Evolutionary conservation across 2,888 invertebrate species (phyloP).

Genomic region (Clivina fossor): DNA sequence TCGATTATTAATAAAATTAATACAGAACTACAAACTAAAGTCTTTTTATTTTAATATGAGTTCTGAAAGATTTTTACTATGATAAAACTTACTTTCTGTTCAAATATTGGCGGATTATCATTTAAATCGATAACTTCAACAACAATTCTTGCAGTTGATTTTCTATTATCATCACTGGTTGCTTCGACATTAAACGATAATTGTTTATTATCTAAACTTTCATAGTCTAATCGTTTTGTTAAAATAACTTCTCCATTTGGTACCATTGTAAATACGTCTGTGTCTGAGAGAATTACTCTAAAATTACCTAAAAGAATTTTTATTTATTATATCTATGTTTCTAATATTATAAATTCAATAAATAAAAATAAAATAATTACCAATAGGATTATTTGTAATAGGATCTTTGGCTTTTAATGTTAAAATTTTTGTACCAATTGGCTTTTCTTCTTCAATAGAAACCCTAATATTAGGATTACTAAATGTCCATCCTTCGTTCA

Average conservation of each 20-base stretch:
- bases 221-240: constrained; percentile 76
- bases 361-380: constrained; percentile 53
- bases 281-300: constrained; percentile 59
- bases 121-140: constrained; percentile 75
- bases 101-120: constrained; percentile 75
- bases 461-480: constrained; percentile 62
- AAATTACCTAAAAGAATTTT: constrained; percentile 45
- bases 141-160: constrained; percentile 67
- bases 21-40: too few relatives aligned
- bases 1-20: too few relatives aligned
- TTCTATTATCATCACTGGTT: constrained; percentile 58
- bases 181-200: constrained; percentile 61
- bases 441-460: constrained; percentile 72
- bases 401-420: constrained; percentile 73
- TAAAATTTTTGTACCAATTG: constrained; percentile 70
- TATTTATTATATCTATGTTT: background rate
- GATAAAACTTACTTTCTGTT: constrained; percentile 57
- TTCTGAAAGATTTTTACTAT: too few relatives aligned
- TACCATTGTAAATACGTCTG: constrained; percentile 61
- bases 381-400: constrained; percentile 63
- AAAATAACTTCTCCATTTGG: constrained; percentile 76
- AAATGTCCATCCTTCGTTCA: constrained; percentile 65
- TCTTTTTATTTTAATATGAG: background rate
- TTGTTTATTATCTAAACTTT: constrained; percentile 65
- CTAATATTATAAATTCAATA: constrained; percentile 30